Conservation (phyloP, 2,888 invertebrate species). For the Nomada lathburiana region DNA sequence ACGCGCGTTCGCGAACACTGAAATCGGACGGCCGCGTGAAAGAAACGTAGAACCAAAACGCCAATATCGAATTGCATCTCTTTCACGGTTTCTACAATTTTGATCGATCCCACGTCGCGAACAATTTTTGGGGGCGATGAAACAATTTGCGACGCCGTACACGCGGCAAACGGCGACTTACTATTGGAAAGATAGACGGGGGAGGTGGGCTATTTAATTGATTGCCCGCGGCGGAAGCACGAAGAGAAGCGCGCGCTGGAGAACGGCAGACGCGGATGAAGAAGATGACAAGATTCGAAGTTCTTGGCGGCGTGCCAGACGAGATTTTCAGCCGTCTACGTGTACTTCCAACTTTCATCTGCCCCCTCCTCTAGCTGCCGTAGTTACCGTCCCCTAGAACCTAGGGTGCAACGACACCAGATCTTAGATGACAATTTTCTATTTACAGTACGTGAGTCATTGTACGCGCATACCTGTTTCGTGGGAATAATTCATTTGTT, state of each 20-base stretch:
- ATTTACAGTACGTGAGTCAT: constrained; percentile 69
- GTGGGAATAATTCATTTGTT: constrained; percentile 37
- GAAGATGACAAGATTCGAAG: constrained; percentile 67
- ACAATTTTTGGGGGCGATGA: background rate
- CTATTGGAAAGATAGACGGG: constrained; percentile 25
- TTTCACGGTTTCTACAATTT: background rate
- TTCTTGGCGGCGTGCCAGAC: constrained; percentile 74
- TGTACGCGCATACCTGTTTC: constrained; percentile 35
- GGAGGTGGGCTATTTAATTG: constrained; percentile 40
- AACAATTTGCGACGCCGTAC: background rate
- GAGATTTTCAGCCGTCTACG: constrained; percentile 76
- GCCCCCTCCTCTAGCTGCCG: constrained; percentile 55
- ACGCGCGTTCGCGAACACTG: constrained; percentile 20
- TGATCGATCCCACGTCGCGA: background rate
- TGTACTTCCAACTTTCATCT: constrained; percentile 71
- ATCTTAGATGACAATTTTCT: constrained; percentile 67
- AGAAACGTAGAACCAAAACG: background rate
- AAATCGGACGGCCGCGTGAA: constrained; percentile 6
- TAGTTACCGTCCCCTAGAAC: constrained; percentile 61
- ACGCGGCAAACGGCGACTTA: constrained; percentile 21
- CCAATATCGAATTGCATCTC: background rate
- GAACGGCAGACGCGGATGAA: constrained; percentile 57
- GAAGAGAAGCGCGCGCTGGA: constrained; percentile 48
- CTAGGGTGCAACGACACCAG: constrained; percentile 72
- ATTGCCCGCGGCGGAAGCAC: constrained; percentile 51